Conservation (phyloP, 2,113 vertebrate genomes). For the Paramormyrops kingsleyae region DNA sequence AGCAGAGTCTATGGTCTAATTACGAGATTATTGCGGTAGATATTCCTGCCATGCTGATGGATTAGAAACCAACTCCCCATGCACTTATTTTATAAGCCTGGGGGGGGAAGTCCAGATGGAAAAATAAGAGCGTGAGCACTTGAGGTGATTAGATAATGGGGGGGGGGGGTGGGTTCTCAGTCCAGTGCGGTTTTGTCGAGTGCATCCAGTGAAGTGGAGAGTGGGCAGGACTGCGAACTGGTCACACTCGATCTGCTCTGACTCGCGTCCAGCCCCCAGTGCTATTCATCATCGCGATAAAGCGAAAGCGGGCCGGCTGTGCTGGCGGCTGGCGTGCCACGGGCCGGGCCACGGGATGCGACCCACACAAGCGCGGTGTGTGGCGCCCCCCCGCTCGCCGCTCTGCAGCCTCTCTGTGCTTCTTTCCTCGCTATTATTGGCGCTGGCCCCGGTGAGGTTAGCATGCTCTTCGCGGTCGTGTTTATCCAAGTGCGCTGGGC, state of each 20-base stretch:
- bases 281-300: constrained; percentile 8
- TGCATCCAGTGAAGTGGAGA: background rate
- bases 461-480: background rate
- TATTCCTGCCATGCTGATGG: background rate
- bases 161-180: background rate
- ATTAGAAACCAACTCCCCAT: constrained; percentile 1
- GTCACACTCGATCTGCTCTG: background rate
- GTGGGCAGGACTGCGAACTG: background rate
- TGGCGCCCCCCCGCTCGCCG: background rate
- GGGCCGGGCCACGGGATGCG: background rate
- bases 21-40: background rate
- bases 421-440: background rate
- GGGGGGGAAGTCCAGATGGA: background rate
- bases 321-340: background rate
- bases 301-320: background rate
- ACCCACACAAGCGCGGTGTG: background rate
- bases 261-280: background rate
- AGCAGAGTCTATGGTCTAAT: background rate
- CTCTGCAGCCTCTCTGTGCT: background rate
- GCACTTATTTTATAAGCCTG: background rate
- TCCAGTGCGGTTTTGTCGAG: constrained; percentile 11
- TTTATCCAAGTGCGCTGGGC: background rate
- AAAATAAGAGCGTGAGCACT: background rate
- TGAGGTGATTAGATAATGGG: constrained; percentile 9
- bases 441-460: background rate